Conservation (phyloP, 2,797 vertebrate species). For the Pseudochromis fuscus region DNA sequence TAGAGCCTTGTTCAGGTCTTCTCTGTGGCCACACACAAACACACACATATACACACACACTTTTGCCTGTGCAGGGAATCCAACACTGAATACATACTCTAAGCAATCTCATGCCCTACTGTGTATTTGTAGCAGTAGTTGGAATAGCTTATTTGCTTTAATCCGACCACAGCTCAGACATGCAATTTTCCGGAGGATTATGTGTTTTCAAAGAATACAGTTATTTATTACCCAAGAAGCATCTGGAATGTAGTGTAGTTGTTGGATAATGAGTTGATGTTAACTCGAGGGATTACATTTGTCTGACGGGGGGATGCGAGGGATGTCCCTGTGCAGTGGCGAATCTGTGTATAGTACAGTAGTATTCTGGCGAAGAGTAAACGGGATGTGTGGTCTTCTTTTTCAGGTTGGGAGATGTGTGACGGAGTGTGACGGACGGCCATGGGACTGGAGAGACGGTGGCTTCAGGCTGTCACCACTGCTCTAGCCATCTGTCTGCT, state of each 20-base stretch:
- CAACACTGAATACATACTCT: slow-evolving; percentile 12
- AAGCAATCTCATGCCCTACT: slow-evolving; percentile 19
- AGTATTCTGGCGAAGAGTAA: slow-evolving; percentile 44
- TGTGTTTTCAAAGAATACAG: slow-evolving; percentile 68
- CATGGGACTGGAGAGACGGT: slow-evolving; percentile 86
- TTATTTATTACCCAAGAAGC: slow-evolving; percentile 64
- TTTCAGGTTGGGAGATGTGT: slow-evolving; percentile 83
- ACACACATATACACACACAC: slow-evolving; percentile 15
- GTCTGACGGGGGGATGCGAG: slow-evolving; percentile 47
- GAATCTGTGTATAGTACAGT: slow-evolving; percentile 23
- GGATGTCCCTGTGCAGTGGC: slow-evolving; percentile 34
- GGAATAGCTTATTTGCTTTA: slow-evolving; percentile 59
- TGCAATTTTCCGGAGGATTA: slow-evolving; percentile 63
- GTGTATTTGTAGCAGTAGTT: slow-evolving; percentile 42
- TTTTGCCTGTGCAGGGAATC: slow-evolving; percentile 25
- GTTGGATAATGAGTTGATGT: slow-evolving; percentile 66
- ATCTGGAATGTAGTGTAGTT: slow-evolving; percentile 63
- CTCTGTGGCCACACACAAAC: slow-evolving; percentile 29
- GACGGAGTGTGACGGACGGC: slow-evolving; percentile 83
- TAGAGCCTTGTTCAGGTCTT: slow-evolving; percentile 45
- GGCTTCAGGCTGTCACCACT: slow-evolving; percentile 82
- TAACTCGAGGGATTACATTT: slow-evolving; percentile 69
- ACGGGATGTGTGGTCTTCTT: slow-evolving; percentile 53
- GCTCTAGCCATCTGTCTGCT: slow-evolving; percentile 82
- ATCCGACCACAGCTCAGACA: slow-evolving; percentile 65